A percentile compares a stretch with the other conserved stretches of the same genome.
phyloP scores from a whole-genome alignment of 2,113 vertebrate species.

The Laticauda laticaudata region DNA sequence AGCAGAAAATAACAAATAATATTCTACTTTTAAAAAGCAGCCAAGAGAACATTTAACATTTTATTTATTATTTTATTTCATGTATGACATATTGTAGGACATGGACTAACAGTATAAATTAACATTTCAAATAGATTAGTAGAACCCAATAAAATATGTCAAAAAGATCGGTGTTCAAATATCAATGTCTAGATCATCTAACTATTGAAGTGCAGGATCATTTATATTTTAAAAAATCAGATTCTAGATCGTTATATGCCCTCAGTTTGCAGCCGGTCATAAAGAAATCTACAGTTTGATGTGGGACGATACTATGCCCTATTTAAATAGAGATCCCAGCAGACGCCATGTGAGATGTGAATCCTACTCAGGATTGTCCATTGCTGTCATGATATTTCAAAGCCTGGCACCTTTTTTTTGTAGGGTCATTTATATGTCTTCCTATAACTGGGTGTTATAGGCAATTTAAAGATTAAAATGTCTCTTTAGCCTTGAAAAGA shows the following conservation, averaged over 20 bases:
- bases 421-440: neutral
- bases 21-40: neutral
- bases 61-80: neutral
- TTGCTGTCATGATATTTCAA: neutral
- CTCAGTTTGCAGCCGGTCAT: neutral
- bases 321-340: neutral
- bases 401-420: neutral
- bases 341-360: neutral
- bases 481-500: neutral
- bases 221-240: neutral
- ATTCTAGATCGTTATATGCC: neutral
- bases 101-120: neutral
- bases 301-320: neutral
- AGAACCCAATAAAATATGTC: neutral
- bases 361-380: neutral
- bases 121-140: neutral
- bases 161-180: neutral
- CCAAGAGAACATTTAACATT: neutral
- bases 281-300: neutral
- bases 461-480: neutral
- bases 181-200: neutral
- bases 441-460: neutral
- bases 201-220: neutral
- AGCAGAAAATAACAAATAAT: slow-evolving; percentile 1
- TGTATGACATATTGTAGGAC: neutral